Evolutionary conservation across 2,797 vertebrate genomes (phyloP), one percentile per base, ranked within the genome.

Genomic region (Meriones psammophilus): DNA sequence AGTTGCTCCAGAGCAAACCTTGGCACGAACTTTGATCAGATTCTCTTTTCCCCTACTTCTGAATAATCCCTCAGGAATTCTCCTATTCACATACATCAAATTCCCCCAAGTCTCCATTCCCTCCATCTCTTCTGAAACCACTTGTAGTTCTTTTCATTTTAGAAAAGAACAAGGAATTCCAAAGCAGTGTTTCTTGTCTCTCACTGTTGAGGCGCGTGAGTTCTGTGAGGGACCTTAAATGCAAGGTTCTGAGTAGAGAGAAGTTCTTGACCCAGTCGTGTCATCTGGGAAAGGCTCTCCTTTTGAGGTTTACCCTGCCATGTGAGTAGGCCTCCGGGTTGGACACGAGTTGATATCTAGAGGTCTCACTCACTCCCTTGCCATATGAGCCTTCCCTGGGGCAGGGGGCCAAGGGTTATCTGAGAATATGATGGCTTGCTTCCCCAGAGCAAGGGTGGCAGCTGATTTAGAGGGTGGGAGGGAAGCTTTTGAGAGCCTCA

Each of bases 31-130:
- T 58, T 58, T 58, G 15, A 58, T 18, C 56, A 58, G 56, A 58
- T 58, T 58, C 56, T 58, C 56, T 4, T 58, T 50, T 58, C 15
- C 56, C 56, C 14, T 17, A 18, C 56, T 58, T 58, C 14, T 17
- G 56, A 17, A 58, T 17, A 58, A 58, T 17, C 56, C 56, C 56
- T 58, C 56, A 78, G 73, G 66, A 91, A 81, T 81, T 94, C 83
- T 86, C 79, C 10, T 90, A 64, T 85, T 9, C 56, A 46, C 3
- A 84, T 36, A 15, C 33, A 80, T 18, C 42, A 56, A 73, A 74
- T 85, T 73, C 60, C 80, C 94, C 74, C 81, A 92, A 90, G 36
- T 54, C 64, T 22, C 24, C 60, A 64, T 79, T 77, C 22, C 88
- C 30, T 87, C 68, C 22, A 4, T 18, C 33, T 46, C 54, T 12